These are phyloP conservation scores for Acridotheres tristis DNA, from an alignment of 2,797 vertebrate genomes.

Conservation along the genomic window DNA sequence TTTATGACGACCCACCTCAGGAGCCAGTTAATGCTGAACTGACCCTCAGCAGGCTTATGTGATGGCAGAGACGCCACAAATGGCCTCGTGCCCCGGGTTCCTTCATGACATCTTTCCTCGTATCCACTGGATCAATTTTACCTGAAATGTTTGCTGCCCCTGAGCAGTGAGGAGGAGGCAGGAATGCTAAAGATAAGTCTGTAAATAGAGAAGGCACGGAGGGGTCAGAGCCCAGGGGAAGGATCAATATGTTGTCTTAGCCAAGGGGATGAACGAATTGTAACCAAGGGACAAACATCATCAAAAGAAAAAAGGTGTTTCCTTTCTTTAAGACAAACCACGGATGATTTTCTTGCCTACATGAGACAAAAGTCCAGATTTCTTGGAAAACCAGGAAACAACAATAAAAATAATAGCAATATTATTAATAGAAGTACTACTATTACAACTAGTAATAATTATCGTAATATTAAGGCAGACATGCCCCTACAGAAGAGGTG, in stretches of 20 bases:
- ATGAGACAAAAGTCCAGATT: not conserved
- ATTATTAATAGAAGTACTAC: not conserved
- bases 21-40: not conserved
- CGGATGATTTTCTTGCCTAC: not conserved
- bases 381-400: not conserved
- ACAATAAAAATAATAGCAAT: not conserved
- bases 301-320: not conserved
- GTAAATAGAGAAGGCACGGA: slow-evolving; percentile 48
- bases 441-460: not conserved
- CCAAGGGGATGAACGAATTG: not conserved
- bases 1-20: not conserved
- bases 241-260: slow-evolving; percentile 27
- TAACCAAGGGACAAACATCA: not conserved
- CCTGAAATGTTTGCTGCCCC: slow-evolving; percentile 83
- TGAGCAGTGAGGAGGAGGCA: slow-evolving; percentile 69
- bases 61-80: not conserved
- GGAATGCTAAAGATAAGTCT: slow-evolving; percentile 57
- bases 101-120: not conserved
- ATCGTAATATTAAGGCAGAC: not conserved
- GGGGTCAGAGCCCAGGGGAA: not conserved
- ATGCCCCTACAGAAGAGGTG: not conserved
- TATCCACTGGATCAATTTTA: slow-evolving; percentile 72
- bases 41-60: not conserved
- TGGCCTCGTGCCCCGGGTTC: not conserved
- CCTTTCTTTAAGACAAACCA: not conserved